These are phyloP conservation scores for Nectonema munidae DNA, from an alignment of 2,888 invertebrate species.

Conservation along the genomic window DNA sequence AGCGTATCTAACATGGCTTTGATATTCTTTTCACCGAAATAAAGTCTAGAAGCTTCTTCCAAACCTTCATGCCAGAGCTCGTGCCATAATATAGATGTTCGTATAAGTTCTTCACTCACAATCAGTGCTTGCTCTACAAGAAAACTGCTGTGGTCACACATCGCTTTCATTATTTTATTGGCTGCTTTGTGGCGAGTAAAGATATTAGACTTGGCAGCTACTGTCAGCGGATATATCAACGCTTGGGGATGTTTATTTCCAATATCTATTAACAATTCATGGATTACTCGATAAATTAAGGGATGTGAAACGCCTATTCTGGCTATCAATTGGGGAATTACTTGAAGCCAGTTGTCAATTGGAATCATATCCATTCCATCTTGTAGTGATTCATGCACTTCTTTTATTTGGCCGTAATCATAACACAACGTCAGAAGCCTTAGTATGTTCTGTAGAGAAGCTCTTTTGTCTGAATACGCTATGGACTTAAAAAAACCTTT, in stretches of 20 bases:
- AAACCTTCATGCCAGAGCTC: constrained; percentile 96
- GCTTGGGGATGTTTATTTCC: constrained; percentile 86
- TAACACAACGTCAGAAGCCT: constrained; percentile 72
- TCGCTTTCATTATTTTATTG: constrained; percentile 61
- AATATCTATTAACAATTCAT: constrained; percentile 66
- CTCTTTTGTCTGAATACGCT: constrained; percentile 40
- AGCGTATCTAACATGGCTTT: constrained; percentile 79
- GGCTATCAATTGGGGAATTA: constrained; percentile 89
- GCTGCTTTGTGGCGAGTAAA: constrained; percentile 52
- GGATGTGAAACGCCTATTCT: constrained; percentile 69
- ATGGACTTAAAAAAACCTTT: constrained; percentile 70
- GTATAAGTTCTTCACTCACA: constrained; percentile 73
- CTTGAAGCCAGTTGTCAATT: constrained; percentile 93
- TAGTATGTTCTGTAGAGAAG: constrained; percentile 73
- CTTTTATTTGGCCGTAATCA: constrained; percentile 68
- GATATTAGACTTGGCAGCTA: constrained; percentile 72
- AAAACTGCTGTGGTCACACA: constrained; percentile 65
- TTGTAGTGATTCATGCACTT: constrained; percentile 62
- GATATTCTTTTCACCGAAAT: constrained; percentile 76
- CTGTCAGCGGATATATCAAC: constrained; percentile 74
- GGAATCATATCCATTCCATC: constrained; percentile 69
- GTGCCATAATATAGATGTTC: constrained; percentile 94
- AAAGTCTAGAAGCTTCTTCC: constrained; percentile 53
- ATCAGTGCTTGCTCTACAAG: constrained; percentile 76
- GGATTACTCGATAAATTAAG: constrained; percentile 55